Conservation (phyloP, 2,888 invertebrate genomes). For the Mimas tiliae region DNA sequence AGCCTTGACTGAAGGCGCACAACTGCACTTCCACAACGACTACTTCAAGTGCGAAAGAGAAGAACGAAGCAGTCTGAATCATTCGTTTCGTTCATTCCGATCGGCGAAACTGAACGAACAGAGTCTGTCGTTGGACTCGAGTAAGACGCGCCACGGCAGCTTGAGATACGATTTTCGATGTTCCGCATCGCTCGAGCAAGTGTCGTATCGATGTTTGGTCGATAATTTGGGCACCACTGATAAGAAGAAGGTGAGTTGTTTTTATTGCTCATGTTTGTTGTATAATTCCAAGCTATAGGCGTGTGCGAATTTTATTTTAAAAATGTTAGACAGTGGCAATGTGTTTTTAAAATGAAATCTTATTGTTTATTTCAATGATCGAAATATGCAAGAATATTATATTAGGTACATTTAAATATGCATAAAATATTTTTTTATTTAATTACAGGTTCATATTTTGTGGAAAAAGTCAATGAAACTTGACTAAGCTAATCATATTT, state of each 20-base stretch:
- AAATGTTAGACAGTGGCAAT: neutral
- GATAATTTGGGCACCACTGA: constrained; percentile 57
- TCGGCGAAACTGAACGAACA: constrained; percentile 57
- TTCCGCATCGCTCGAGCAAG: constrained; percentile 67
- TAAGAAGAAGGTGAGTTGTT: constrained; percentile 58
- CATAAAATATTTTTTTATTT: too few species aligned
- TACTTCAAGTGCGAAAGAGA: constrained; percentile 67
- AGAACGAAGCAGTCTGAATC: constrained; percentile 46
- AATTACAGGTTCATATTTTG: too few species aligned
- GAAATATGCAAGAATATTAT: too few species aligned
- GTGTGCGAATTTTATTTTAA: neutral
- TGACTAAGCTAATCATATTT: too few species aligned
- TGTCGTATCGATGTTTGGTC: constrained; percentile 62
- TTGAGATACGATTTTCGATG: constrained; percentile 61
- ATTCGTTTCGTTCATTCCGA: constrained; percentile 61
- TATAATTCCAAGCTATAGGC: too few species aligned
- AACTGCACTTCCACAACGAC: constrained; percentile 70
- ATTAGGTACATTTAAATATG: too few species aligned
- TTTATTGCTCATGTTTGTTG: neutral
- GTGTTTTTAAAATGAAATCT: too few species aligned
- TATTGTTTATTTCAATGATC: too few species aligned
- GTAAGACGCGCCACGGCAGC: constrained; percentile 56
- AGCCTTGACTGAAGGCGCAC: constrained; percentile 42
- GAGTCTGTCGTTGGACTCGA: constrained; percentile 61
- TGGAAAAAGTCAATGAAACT: too few species aligned